phyloP scores from a whole-genome alignment of 2,113 vertebrate species.

The Ceyx cyanopectus region DNA sequence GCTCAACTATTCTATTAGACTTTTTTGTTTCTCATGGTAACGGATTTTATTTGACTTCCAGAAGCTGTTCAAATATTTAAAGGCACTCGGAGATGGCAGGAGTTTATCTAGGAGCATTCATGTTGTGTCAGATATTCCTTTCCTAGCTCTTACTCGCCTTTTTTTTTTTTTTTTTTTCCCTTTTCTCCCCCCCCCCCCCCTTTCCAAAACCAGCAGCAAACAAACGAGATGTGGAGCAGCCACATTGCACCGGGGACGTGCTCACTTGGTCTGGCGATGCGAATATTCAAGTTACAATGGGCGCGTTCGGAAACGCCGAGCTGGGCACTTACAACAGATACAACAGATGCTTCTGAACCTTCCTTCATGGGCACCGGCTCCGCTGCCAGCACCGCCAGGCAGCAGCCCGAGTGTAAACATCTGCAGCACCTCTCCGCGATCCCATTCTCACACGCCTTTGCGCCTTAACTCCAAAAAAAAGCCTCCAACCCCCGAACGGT shows the following conservation, averaged over 20 bases:
- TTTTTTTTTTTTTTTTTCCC: too few relatives aligned
- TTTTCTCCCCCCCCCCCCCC: not conserved
- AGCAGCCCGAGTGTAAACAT: constrained; percentile 71
- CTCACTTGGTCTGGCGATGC: constrained; percentile 23
- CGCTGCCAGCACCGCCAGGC: constrained; percentile 42
- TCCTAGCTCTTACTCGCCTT: constrained; percentile 23
- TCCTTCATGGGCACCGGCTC: constrained; percentile 45
- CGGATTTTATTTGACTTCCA: constrained; percentile 66
- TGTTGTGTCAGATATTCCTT: constrained; percentile 61
- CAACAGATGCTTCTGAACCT: constrained; percentile 63
- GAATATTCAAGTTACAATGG: constrained; percentile 65
- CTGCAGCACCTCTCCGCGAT: constrained; percentile 69
- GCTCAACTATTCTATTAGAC: constrained; percentile 57
- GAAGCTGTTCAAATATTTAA: constrained; percentile 73
- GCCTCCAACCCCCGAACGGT: not conserved
- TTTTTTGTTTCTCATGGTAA: constrained; percentile 72
- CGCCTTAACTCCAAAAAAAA: constrained; percentile 52
- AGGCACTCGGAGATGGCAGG: constrained; percentile 71
- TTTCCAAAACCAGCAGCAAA: constrained; percentile 8
- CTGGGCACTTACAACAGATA: constrained; percentile 51
- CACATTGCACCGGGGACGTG: constrained; percentile 17
- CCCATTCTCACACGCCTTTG: constrained; percentile 69
- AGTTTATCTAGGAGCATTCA: constrained; percentile 70
- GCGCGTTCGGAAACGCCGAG: constrained; percentile 39
- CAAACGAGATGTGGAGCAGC: constrained; percentile 22